phyloP scores from a whole-genome alignment of 2,888 invertebrate species.

The Nomada ferruginata region DNA sequence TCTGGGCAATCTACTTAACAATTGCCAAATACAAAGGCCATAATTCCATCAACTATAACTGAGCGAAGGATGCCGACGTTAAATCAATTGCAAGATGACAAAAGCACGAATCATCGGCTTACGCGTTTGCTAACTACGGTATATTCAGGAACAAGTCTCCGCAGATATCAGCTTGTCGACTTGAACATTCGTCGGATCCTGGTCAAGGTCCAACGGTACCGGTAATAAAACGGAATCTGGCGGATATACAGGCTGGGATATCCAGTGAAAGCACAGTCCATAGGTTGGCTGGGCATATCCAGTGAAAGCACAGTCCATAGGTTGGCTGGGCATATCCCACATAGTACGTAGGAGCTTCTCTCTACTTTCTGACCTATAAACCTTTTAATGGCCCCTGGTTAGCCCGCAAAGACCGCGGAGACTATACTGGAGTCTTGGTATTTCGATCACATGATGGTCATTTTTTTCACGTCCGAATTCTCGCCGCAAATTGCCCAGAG shows the following conservation, averaged over 20 bases:
- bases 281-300: conserved; percentile 55
- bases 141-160: not conserved
- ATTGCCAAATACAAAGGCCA: no score
- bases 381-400: conserved; percentile 69
- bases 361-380: conserved; percentile 69
- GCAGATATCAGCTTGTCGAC: not conserved
- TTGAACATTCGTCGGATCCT: conserved; percentile 4
- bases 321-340: conserved; percentile 54
- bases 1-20: not conserved
- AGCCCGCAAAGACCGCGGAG: conserved; percentile 45
- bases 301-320: conserved; percentile 36
- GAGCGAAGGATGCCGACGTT: not conserved
- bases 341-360: conserved; percentile 53
- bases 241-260: conserved; percentile 39
- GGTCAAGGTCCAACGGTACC: conserved; percentile 21
- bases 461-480: conserved; percentile 10
- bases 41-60: no score
- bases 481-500: conserved; percentile 20
- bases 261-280: conserved; percentile 30
- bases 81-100: conserved; percentile 5
- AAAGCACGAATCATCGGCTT: not conserved
- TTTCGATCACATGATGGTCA: conserved; percentile 58
- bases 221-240: conserved; percentile 51
- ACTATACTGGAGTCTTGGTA: conserved; percentile 40
- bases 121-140: not conserved